A percentile compares a stretch with the other conserved stretches of the same genome.
phyloP scores from a whole-genome alignment of 2,113 vertebrate genomes.

The Corythoichthys haematopterus region DNA sequence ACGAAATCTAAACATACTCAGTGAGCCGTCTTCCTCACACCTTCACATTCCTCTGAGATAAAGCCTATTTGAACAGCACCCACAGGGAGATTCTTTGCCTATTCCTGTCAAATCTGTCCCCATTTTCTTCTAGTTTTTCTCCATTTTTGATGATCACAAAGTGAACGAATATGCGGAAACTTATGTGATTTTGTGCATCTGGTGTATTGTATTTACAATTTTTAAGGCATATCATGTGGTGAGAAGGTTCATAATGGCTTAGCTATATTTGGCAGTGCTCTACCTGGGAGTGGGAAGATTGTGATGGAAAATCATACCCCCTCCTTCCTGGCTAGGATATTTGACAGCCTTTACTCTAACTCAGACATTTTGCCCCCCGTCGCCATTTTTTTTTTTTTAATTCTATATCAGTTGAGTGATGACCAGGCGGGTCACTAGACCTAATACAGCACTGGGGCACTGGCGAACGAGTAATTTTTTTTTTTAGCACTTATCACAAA shows the following conservation, averaged over 20 bases:
- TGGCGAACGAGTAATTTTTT: no score
- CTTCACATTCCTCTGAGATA: slow-evolving; percentile 35
- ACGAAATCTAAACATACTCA: slow-evolving; percentile 1
- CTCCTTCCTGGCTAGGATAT: background rate
- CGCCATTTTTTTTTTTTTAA: no score
- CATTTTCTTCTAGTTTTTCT: slow-evolving; percentile 14
- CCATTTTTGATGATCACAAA: slow-evolving; percentile 13
- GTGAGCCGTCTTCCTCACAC: background rate
- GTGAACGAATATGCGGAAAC: background rate
- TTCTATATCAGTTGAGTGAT: no score
- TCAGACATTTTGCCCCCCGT: no score
- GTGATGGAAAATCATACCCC: background rate
- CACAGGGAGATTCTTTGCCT: slow-evolving; percentile 34
- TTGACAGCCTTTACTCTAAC: no score
- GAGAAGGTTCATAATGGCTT: slow-evolving; percentile 28
- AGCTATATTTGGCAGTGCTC: slow-evolving; percentile 24
- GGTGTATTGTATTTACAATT: background rate
- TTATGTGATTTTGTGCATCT: background rate
- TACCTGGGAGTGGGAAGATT: slow-evolving; percentile 9
- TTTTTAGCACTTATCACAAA: no score
- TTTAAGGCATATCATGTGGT: background rate
- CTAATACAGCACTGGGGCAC: no score
- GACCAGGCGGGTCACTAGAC: no score
- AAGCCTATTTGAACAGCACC: slow-evolving; percentile 43
- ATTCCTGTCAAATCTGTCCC: slow-evolving; percentile 32